These are phyloP conservation scores for Boleophthalmus pectinirostris DNA, from an alignment of 2,113 vertebrate species.

Conservation along the genomic window DNA sequence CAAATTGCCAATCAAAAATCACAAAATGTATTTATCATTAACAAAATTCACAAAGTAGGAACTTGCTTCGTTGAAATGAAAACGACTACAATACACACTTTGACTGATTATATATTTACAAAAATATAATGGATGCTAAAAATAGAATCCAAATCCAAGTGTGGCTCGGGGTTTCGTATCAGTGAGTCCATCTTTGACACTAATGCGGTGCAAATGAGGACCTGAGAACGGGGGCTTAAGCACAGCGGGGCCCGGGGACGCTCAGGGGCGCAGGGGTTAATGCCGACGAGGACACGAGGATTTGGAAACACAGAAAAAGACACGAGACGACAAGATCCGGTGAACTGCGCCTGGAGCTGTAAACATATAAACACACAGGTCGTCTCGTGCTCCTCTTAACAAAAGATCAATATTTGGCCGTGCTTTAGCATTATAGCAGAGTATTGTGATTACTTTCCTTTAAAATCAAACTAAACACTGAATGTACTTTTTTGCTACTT, in stretches of 20 bases:
- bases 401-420: too few relatives aligned
- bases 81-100: too few relatives aligned
- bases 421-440: too few relatives aligned
- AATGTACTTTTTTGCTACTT: too few relatives aligned
- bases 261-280: slow-evolving; percentile 61
- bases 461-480: too few relatives aligned
- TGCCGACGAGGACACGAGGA: slow-evolving; percentile 43
- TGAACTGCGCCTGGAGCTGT: slow-evolving; percentile 33
- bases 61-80: too few relatives aligned
- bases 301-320: slow-evolving; percentile 47
- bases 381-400: too few relatives aligned
- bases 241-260: slow-evolving; percentile 45
- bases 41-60: too few relatives aligned
- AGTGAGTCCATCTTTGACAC: slow-evolving; percentile 69
- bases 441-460: too few relatives aligned
- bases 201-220: slow-evolving; percentile 74
- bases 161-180: slow-evolving; percentile 64
- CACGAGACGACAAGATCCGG: slow-evolving; percentile 20
- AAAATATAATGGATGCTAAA: slow-evolving; percentile 9
- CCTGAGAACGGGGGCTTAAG: slow-evolving; percentile 67
- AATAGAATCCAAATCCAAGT: slow-evolving; percentile 15
- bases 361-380: not conserved
- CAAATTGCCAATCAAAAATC: not conserved
- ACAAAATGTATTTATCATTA: too few relatives aligned
- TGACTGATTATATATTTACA: too few relatives aligned